These are phyloP conservation scores for Gopherus flavomarginatus DNA, from an alignment of 2,113 vertebrate genomes.

Conservation along the genomic window DNA sequence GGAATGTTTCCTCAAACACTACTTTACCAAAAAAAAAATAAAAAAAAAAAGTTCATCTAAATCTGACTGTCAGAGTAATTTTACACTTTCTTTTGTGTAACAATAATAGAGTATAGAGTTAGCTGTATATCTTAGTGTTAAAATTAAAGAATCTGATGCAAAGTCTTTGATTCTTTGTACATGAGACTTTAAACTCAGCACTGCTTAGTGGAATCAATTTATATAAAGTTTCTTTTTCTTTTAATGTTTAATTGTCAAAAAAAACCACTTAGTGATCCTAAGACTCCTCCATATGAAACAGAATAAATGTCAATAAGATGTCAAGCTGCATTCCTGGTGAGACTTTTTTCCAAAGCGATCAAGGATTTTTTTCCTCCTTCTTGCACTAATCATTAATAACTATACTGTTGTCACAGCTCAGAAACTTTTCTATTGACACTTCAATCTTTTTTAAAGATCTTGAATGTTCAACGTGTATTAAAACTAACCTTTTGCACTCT, in stretches of 20 bases:
- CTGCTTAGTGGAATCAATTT: background rate
- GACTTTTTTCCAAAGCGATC: constrained; percentile 45
- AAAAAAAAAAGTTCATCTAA: background rate
- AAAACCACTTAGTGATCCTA: constrained; percentile 11
- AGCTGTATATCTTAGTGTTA: background rate
- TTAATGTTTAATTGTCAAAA: constrained; percentile 11
- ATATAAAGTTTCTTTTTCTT: background rate
- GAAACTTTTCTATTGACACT: constrained; percentile 83
- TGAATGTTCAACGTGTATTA: constrained; percentile 77
- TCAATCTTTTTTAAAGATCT: constrained; percentile 85
- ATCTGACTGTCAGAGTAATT: background rate
- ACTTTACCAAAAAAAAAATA: background rate
- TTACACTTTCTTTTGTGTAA: background rate
- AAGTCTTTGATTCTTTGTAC: background rate
- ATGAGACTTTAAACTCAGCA: background rate
- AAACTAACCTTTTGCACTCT: constrained; percentile 83
- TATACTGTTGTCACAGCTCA: constrained; percentile 80
- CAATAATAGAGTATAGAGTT: background rate
- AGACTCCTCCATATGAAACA: constrained; percentile 11
- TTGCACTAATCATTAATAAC: constrained; percentile 84
- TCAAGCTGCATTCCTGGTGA: constrained; percentile 66
- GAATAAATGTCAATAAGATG: constrained; percentile 45
- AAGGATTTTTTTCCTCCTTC: constrained; percentile 64
- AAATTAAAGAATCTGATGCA: background rate
- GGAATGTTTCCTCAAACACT: background rate